A percentile compares a stretch with the other conserved stretches of the same genome.
phyloP scores from a whole-genome alignment of 2,797 vertebrate genomes.

The Cheirogaleus major region DNA sequence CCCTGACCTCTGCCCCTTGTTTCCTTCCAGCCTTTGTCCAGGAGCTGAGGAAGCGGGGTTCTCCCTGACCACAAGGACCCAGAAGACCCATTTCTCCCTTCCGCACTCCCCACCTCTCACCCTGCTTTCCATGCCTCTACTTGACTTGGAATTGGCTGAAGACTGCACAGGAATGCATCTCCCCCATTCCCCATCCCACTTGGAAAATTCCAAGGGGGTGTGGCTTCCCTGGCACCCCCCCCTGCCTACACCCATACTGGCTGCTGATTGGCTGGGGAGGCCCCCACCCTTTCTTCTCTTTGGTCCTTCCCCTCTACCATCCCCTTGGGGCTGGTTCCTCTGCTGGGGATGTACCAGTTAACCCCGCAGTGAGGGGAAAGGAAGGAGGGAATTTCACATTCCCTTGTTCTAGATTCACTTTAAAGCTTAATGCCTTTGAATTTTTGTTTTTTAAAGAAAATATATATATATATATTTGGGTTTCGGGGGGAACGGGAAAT shows the following conservation, averaged over 20 bases:
- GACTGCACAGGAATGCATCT: slow-evolving; percentile 59
- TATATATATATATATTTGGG: slow-evolving; percentile 78
- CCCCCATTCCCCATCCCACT: slow-evolving; percentile 23
- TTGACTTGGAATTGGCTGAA: slow-evolving; percentile 69
- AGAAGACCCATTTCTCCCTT: slow-evolving; percentile 40
- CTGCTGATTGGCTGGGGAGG: slow-evolving; percentile 75
- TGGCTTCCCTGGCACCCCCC: slow-evolving; percentile 37
- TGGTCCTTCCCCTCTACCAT: slow-evolving; percentile 57
- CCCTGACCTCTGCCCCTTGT: slow-evolving; percentile 13
- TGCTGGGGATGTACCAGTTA: slow-evolving; percentile 69
- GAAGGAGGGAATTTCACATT: slow-evolving; percentile 65
- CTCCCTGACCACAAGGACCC: slow-evolving; percentile 83
- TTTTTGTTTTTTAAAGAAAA: slow-evolving; percentile 73
- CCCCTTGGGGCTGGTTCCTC: slow-evolving; percentile 78
- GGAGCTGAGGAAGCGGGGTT: slow-evolving; percentile 87
- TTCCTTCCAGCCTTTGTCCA: slow-evolving; percentile 86
- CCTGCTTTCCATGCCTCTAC: slow-evolving; percentile 61
- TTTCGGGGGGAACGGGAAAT: slow-evolving; percentile 23
- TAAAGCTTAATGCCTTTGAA: slow-evolving; percentile 80
- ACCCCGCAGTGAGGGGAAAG: slow-evolving; percentile 52
- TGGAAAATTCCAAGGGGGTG: slow-evolving; percentile 61
- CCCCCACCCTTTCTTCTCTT: slow-evolving; percentile 36
- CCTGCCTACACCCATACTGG: slow-evolving; percentile 57
- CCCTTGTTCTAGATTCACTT: slow-evolving; percentile 77
- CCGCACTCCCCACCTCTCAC: slow-evolving; percentile 44